These are phyloP conservation scores for Macrosoma leucophasiata DNA, from an alignment of 2,888 invertebrate genomes.

Conservation along the genomic window DNA sequence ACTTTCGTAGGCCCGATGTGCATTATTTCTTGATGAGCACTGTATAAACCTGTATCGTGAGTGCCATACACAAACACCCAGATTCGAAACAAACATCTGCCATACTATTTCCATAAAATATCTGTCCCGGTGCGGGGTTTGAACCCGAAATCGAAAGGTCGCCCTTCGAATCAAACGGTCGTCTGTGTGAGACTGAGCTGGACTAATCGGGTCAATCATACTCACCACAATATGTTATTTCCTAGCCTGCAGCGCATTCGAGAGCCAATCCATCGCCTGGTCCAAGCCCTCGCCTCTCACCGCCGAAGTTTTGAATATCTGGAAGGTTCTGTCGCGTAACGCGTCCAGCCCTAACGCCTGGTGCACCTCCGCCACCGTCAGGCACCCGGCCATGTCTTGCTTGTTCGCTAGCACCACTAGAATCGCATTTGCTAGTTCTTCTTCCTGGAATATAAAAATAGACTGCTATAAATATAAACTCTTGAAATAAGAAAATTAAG, in stretches of 20 bases:
- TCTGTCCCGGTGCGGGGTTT: too few species aligned
- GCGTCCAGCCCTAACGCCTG: conserved; percentile 96
- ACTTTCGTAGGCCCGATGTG: too few species aligned
- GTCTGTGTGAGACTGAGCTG: conserved; percentile 1
- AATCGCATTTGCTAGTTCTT: conserved; percentile 96
- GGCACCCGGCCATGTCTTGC: conserved; percentile 98
- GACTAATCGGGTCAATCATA: not conserved
- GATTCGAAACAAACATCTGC: too few species aligned
- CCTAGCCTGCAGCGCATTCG: conserved; percentile 90
- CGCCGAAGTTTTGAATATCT: conserved; percentile 99
- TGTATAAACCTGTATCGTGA: too few species aligned
- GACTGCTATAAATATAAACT: too few species aligned
- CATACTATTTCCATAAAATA: too few species aligned
- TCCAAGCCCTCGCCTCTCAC: conserved; percentile 98
- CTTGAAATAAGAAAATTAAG: too few species aligned
- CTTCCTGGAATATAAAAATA: conserved; percentile 84
- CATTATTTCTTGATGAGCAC: too few species aligned
- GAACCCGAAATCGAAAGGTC: too few species aligned
- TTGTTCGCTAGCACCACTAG: conserved; percentile 98
- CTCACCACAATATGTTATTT: conserved; percentile 78
- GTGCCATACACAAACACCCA: too few species aligned
- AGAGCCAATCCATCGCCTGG: conserved; percentile 99
- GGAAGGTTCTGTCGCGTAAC: conserved; percentile 97
- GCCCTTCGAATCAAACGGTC: not conserved
- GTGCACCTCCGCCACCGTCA: conserved; percentile 97